These are phyloP conservation scores for Sandelia bainsii DNA, from an alignment of 2,797 vertebrate species.

Conservation along the genomic window DNA sequence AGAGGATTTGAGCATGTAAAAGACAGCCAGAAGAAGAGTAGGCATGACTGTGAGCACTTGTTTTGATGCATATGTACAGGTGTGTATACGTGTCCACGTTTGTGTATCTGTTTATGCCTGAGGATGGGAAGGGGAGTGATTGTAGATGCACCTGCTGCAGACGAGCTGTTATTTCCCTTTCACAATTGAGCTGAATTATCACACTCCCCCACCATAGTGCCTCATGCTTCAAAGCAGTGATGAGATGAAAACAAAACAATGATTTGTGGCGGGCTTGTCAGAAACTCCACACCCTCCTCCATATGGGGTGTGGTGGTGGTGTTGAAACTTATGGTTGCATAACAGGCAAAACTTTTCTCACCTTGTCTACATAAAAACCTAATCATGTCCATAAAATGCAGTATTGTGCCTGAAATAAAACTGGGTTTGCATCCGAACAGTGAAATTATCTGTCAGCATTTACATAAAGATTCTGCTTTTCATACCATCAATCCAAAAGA, in stretches of 20 bases:
- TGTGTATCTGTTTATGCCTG: slow-evolving; percentile 39
- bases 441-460: slow-evolving; percentile 44
- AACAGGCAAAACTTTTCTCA: slow-evolving; percentile 35
- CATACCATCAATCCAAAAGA: slow-evolving; percentile 39
- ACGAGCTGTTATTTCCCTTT: slow-evolving; percentile 63
- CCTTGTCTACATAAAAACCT: slow-evolving; percentile 41
- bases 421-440: slow-evolving; percentile 9
- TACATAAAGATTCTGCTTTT: slow-evolving; percentile 29
- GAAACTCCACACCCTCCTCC: slow-evolving; percentile 37
- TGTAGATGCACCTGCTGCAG: slow-evolving; percentile 66
- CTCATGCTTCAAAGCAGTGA: slow-evolving; percentile 68
- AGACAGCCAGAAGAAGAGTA: slow-evolving; percentile 25
- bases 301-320: slow-evolving; percentile 35
- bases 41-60: slow-evolving; percentile 73
- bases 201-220: slow-evolving; percentile 41
- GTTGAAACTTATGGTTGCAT: slow-evolving; percentile 34
- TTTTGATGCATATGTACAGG: slow-evolving; percentile 57
- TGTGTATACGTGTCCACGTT: slow-evolving; percentile 51
- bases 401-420: slow-evolving; percentile 24
- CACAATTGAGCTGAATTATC: slow-evolving; percentile 72
- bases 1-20: slow-evolving; percentile 52
- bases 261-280: slow-evolving; percentile 67
- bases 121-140: slow-evolving; percentile 18
- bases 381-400: slow-evolving; percentile 41
- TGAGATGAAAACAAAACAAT: slow-evolving; percentile 72